phyloP scores from a whole-genome alignment of 2,888 invertebrate genomes.

The Lottia scabra region DNA sequence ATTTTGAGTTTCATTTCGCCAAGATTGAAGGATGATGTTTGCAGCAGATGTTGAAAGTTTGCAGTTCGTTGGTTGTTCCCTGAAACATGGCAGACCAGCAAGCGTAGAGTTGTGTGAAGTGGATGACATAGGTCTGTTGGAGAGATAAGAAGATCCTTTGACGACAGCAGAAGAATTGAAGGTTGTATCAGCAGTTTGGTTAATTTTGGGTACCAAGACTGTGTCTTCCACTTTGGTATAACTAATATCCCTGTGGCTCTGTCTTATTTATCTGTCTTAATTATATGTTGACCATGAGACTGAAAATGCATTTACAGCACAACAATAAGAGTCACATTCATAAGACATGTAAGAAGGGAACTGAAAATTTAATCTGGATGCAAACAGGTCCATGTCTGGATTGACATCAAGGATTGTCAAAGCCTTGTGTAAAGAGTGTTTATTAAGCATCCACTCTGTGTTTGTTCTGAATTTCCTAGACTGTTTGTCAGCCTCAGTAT shows the following conservation, averaged over 20 bases:
- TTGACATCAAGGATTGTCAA: neutral
- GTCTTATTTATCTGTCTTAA: conserved; percentile 22
- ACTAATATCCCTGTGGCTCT: conserved; percentile 15
- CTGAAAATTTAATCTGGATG: conserved; percentile 26
- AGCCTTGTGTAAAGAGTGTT: too few species aligned
- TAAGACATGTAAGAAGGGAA: too few species aligned
- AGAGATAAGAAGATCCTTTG: neutral
- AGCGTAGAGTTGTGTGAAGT: too few species aligned
- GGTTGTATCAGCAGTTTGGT: neutral
- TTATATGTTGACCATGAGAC: conserved; percentile 6
- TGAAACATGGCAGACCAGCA: too few species aligned
- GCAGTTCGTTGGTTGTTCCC: too few species aligned
- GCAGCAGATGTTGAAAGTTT: too few species aligned
- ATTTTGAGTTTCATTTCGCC: conserved; percentile 26
- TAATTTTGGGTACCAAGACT: conserved; percentile 22
- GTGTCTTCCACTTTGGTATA: conserved; percentile 23
- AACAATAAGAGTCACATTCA: conserved; percentile 16
- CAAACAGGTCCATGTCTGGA: conserved; percentile 27
- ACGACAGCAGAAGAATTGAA: neutral
- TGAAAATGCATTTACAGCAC: conserved; percentile 19
- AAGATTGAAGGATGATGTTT: conserved; percentile 6
- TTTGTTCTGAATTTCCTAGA: neutral
- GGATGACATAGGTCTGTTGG: neutral
- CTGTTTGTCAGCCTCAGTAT: conserved; percentile 14
- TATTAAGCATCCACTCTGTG: conserved; percentile 22